Percentiles rank a stretch among this genome's conserved stretches.
Conservation (phyloP, 2,113 vertebrate species). For the Microtus richardsoni region DNA sequence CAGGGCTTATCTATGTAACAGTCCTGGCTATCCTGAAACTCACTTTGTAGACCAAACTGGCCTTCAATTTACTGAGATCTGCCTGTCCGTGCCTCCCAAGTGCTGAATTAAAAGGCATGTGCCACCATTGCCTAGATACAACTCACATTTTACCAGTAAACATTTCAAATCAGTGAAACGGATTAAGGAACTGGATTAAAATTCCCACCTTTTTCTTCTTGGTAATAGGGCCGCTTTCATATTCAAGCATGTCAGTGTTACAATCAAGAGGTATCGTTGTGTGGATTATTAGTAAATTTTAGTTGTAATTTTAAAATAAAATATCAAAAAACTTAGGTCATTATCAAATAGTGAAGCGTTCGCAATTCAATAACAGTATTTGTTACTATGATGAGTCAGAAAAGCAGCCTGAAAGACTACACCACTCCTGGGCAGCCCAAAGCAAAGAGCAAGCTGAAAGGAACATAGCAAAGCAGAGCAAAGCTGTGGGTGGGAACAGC, state of each 20-base stretch:
- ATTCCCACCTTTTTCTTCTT: neutral
- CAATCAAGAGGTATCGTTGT: neutral
- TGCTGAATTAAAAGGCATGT: too few species aligned
- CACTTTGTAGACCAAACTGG: too few species aligned
- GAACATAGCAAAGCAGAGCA: neutral
- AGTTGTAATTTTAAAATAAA: neutral
- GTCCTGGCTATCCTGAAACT: too few species aligned
- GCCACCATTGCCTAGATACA: neutral
- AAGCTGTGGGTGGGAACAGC: neutral
- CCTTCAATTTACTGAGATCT: too few species aligned
- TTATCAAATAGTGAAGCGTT: neutral
- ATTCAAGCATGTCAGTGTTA: neutral
- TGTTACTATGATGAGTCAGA: neutral
- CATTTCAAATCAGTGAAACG: neutral
- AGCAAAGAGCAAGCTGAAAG: neutral
- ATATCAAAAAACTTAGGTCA: neutral
- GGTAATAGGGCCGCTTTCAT: neutral
- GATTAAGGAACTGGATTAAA: neutral
- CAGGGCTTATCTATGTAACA: too few species aligned
- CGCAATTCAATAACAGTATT: neutral
- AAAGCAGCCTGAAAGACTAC: neutral
- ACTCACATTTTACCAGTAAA: neutral
- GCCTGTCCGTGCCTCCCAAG: too few species aligned
- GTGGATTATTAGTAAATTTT: neutral
- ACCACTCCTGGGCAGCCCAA: neutral